phyloP scores from a whole-genome alignment of 2,888 invertebrate genomes.

The Lottia scabra region DNA sequence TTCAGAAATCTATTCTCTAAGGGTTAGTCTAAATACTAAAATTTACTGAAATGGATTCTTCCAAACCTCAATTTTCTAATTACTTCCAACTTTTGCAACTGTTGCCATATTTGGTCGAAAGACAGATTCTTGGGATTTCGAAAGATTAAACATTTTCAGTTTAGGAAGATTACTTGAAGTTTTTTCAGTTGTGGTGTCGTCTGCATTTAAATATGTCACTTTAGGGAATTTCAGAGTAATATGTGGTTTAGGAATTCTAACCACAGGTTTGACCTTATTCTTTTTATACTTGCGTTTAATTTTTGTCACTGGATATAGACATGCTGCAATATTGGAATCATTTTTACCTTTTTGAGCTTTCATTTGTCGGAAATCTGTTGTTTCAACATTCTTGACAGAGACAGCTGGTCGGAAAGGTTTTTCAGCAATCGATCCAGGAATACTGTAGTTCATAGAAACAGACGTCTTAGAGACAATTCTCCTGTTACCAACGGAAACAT shows the following conservation, averaged over 20 bases:
- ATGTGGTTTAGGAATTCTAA: conserved; percentile 20
- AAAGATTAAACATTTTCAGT: conserved; percentile 48
- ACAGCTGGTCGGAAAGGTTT: conserved; percentile 35
- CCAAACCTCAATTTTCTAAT: background rate
- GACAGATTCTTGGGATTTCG: conserved; percentile 43
- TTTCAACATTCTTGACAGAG: conserved; percentile 55
- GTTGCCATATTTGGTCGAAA: conserved; percentile 33
- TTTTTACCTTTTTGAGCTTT: conserved; percentile 55
- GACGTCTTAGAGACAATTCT: conserved; percentile 55
- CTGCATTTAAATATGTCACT: conserved; percentile 47
- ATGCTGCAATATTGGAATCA: conserved; percentile 31
- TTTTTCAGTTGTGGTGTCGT: conserved; percentile 18
- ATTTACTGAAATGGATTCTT: background rate
- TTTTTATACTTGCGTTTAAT: conserved; percentile 10
- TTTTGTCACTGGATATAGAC: conserved; percentile 27
- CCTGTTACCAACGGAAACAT: conserved; percentile 18
- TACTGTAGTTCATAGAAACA: conserved; percentile 52
- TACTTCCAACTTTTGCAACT: conserved; percentile 15
- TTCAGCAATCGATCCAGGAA: conserved; percentile 38
- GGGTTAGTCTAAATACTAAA: background rate
- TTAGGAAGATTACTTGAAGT: conserved; percentile 35
- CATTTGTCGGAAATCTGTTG: conserved; percentile 52
- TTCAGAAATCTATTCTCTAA: too few species aligned
- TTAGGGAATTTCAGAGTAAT: conserved; percentile 49
- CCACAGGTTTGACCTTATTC: conserved; percentile 21